Evolutionary conservation across 2,113 vertebrate species (phyloP).

Genomic region (Eira barbara): DNA sequence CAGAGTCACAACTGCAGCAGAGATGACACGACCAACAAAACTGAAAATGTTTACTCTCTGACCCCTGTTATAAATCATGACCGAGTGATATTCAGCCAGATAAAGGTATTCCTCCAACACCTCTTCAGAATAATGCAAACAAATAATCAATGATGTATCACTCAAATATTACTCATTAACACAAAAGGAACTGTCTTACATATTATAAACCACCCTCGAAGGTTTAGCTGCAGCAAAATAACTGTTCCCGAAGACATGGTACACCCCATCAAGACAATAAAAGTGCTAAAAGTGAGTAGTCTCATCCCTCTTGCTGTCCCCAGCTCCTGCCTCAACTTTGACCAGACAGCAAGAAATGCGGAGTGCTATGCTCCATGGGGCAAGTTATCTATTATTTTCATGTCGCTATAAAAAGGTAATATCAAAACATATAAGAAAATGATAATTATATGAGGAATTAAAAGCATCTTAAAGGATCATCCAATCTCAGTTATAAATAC

Average conservation of each 20-base stretch:
- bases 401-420: background rate
- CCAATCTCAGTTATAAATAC: background rate
- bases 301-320: background rate
- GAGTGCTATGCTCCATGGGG: background rate
- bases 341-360: background rate
- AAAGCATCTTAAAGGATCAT: background rate
- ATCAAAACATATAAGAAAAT: background rate
- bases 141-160: background rate
- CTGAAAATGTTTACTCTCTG: background rate
- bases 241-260: background rate
- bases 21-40: background rate
- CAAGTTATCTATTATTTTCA: background rate
- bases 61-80: background rate
- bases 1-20: background rate
- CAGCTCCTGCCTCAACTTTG: background rate
- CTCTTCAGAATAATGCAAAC: background rate
- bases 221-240: background rate
- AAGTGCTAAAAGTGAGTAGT: background rate
- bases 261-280: background rate
- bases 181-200: background rate
- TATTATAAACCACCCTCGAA: background rate
- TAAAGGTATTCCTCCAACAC: background rate
- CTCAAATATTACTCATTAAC: background rate
- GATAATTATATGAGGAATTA: background rate
- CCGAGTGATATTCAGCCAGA: background rate